Evolutionary conservation across 2,888 invertebrate genomes (phyloP).

Genomic region (Drepanosiphum platanoidis): DNA sequence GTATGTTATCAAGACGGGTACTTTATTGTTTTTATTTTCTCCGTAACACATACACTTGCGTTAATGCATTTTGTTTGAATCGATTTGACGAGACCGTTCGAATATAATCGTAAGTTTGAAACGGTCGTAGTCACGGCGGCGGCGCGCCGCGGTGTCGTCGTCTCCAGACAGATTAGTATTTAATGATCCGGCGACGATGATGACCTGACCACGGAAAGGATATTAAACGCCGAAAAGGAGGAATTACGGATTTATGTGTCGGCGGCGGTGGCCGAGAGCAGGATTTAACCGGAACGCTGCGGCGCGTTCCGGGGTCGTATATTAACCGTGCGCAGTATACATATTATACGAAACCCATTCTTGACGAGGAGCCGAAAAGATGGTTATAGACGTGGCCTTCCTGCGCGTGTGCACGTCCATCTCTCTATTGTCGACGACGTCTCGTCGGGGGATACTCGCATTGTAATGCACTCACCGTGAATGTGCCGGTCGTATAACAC

Average conservation of each 20-base stretch:
- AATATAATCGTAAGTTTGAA: not conserved
- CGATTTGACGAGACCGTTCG: not conserved
- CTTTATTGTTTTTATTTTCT: not conserved
- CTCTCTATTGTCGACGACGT: not conserved
- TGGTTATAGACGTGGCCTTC: not conserved
- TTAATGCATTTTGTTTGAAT: not conserved
- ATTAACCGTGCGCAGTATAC: not conserved
- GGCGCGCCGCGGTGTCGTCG: not conserved
- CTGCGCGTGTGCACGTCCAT: not conserved
- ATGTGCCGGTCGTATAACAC: not conserved
- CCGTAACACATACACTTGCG: not conserved
- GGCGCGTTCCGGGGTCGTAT: not conserved
- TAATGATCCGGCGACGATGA: conserved; percentile 32
- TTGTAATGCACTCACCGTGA: conserved; percentile 11
- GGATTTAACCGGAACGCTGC: conserved; percentile 28
- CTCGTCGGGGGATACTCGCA: not conserved
- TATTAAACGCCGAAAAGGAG: conserved; percentile 16
- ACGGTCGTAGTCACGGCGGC: not conserved
- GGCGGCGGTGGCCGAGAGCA: not conserved
- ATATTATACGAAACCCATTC: not conserved
- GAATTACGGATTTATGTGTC: conserved; percentile 46
- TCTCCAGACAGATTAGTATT: conserved; percentile 14
- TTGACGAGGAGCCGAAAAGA: not conserved
- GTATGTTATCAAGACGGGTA: no score
- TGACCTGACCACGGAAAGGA: conserved; percentile 28